These are phyloP conservation scores for Galeopsomyia nigrocyanea DNA, from an alignment of 2,888 invertebrate genomes.

Conservation along the genomic window DNA sequence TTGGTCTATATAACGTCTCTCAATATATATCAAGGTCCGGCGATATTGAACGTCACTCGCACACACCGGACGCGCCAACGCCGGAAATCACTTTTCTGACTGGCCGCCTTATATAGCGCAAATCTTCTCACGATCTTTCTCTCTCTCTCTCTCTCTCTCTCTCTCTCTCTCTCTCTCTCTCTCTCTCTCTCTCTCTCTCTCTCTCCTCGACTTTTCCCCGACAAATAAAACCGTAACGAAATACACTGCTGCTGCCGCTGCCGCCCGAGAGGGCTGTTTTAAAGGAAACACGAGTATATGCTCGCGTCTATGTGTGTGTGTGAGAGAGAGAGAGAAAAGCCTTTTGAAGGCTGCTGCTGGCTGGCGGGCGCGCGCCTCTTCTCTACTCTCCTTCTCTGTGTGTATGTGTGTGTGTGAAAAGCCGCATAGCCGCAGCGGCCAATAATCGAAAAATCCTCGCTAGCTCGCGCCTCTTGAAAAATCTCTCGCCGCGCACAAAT, in stretches of 20 bases:
- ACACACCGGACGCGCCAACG: slow-evolving; percentile 31
- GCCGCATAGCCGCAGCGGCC: slow-evolving; percentile 29
- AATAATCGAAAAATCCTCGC: slow-evolving; percentile 46
- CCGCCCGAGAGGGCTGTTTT: slow-evolving; percentile 16
- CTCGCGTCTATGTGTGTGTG: slow-evolving; percentile 12
- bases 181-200: not conserved
- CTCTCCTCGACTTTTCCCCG: slow-evolving; percentile 50
- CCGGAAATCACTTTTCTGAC: slow-evolving; percentile 48
- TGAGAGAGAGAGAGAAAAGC: slow-evolving; percentile 19
- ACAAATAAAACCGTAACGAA: slow-evolving; percentile 55
- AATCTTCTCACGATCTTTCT: slow-evolving; percentile 44
- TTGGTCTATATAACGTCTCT: slow-evolving; percentile 23
- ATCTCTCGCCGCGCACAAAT: slow-evolving; percentile 27
- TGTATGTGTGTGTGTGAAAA: no score
- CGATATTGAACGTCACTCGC: slow-evolving; percentile 47
- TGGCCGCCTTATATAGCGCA: slow-evolving; percentile 22
- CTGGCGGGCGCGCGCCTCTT: slow-evolving; percentile 10
- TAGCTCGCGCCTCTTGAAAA: slow-evolving; percentile 34
- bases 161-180: slow-evolving; percentile 26
- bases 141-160: not conserved
- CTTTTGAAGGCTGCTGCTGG: slow-evolving; percentile 29
- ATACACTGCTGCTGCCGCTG: slow-evolving; percentile 8
- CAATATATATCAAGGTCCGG: slow-evolving; percentile 1
- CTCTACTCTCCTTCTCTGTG: no score
- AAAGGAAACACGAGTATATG: slow-evolving; percentile 14